Percentiles rank a stretch among this genome's conserved stretches.
Evolutionary conservation across 2,888 invertebrate species (phyloP).

Genomic region (Acronicta aceris): DNA sequence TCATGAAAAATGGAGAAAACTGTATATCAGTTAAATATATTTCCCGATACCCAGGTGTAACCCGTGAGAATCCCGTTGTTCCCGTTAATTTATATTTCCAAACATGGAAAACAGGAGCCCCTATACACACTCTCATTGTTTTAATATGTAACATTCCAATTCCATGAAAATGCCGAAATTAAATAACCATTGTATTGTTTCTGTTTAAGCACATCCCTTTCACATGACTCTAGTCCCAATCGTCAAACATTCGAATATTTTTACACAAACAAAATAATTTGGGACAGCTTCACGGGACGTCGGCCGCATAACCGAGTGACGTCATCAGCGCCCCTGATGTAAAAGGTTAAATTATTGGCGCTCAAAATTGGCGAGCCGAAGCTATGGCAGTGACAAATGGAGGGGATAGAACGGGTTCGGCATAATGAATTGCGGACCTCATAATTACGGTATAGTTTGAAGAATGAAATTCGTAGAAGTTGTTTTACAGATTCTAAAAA

Average conservation of each 20-base stretch:
- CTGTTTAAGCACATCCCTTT: neutral
- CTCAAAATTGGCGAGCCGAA: constrained; percentile 60
- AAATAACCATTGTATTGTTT: too few species aligned
- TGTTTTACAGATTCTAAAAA: neutral
- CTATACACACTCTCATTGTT: too few species aligned
- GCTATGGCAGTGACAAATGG: constrained; percentile 57
- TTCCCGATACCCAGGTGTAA: too few species aligned
- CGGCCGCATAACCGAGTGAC: constrained; percentile 38
- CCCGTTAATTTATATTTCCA: too few species aligned
- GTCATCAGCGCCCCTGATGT: constrained; percentile 37
- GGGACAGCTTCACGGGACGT: constrained; percentile 23
- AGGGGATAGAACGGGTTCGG: constrained; percentile 28
- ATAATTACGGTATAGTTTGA: constrained; percentile 35
- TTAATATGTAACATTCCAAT: too few species aligned
- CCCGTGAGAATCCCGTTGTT: too few species aligned
- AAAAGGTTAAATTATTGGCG: constrained; percentile 58
- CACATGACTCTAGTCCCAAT: neutral
- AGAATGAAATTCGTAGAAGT: constrained; percentile 14
- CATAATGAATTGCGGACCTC: constrained; percentile 38
- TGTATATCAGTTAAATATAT: too few species aligned
- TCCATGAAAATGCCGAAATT: too few species aligned
- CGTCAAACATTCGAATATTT: constrained; percentile 14
- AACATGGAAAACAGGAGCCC: too few species aligned
- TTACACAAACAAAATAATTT: constrained; percentile 19
- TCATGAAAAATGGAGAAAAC: too few species aligned